phyloP scores from a whole-genome alignment of 37 sponge, comb jelly and placozoan genomes.

The Beroe ovata region DNA sequence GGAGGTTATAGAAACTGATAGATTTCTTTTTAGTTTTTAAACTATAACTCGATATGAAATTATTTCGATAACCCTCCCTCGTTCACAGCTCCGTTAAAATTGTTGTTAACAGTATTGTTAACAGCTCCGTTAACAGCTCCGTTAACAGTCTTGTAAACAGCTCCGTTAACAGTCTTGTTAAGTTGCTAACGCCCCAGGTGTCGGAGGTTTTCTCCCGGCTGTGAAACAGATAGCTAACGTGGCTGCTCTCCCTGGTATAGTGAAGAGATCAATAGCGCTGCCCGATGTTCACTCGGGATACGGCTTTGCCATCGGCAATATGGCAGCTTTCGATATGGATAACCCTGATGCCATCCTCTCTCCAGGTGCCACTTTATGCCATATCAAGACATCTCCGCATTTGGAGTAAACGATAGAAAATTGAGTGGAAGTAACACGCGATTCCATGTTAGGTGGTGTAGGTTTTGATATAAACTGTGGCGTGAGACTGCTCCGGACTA shows the following conservation, averaged over 20 bases:
- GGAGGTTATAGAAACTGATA: too few species aligned
- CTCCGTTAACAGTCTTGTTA: neutral
- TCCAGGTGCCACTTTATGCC: too few species aligned
- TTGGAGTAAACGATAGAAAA: too few species aligned
- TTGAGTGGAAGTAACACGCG: too few species aligned
- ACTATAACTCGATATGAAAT: too few species aligned
- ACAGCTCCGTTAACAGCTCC: neutral
- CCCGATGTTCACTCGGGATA: slow-evolving; percentile 98
- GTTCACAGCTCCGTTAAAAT: too few species aligned
- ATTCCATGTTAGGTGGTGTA: slow-evolving; percentile 80
- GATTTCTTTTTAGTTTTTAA: too few species aligned
- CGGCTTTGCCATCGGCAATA: slow-evolving; percentile 98
- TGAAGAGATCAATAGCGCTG: slow-evolving; percentile 90
- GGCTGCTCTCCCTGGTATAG: slow-evolving; percentile 95
- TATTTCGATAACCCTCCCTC: too few species aligned
- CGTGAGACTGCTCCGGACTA: slow-evolving; percentile 91
- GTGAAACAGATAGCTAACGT: slow-evolving; percentile 98
- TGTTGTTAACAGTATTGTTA: too few species aligned
- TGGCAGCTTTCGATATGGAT: slow-evolving; percentile 94
- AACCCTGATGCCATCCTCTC: slow-evolving; percentile 92
- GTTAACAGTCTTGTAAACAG: neutral
- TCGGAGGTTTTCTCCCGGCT: slow-evolving; percentile 97
- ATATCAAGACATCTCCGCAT: too few species aligned
- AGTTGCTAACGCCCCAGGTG: slow-evolving; percentile 70
- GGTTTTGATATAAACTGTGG: slow-evolving; percentile 99